Base-by-base conservation (phyloP, 2,113 vertebrate genomes). In the Myiagra hebetior region DNA sequence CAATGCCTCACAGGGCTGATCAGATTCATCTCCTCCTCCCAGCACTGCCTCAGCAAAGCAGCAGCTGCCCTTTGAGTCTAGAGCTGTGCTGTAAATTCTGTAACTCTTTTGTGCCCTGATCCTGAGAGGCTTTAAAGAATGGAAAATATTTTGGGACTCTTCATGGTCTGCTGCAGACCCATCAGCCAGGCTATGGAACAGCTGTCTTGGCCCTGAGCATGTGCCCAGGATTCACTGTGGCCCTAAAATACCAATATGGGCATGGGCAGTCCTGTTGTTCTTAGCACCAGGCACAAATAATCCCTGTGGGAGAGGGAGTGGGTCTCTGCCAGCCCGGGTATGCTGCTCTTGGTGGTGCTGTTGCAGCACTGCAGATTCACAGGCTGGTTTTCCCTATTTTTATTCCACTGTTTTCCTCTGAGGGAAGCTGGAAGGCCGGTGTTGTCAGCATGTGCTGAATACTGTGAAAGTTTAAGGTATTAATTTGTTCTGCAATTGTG, bases 311-410 rank as follows among this genome's bases (percentile, higher is more conserved):
- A 70, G 50, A 64, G 13, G 24, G 14, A 62, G 3, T 3, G 5
- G 15, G 18, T 18, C 27, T 57, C 44, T 73, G 20, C 23, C 33
- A 69, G 21, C 27, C 46, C 0, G 0, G 7, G 8, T 0, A 0
- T 39, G 41, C 24, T 60, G 27, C 65, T 82, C 27, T 63, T 53
- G 52, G 41, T n/a, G 22, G 31, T 65, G 37, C n/a, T 65, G 4
- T 44, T 62, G 37, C 62, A 35, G 19, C 52, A 41, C 17, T 79
- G 35, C 31, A 60, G 49, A 27, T 44, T 30, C 16, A 12, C 5
- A 5, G 46, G 17, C 28, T 57, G 37, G 1, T 74, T 85, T 91
- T 59, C 33, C 13, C 35, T 39, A 7, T 46, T 70, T 27, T 50
- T 56, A 27, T 73, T 77, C n/a, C 10, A 18, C 28, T 16, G 7